Evolutionary conservation across 2,797 vertebrate genomes (phyloP), one percentile per base, ranked within the genome.

Genomic region (Silurus lanzhouensis): DNA sequence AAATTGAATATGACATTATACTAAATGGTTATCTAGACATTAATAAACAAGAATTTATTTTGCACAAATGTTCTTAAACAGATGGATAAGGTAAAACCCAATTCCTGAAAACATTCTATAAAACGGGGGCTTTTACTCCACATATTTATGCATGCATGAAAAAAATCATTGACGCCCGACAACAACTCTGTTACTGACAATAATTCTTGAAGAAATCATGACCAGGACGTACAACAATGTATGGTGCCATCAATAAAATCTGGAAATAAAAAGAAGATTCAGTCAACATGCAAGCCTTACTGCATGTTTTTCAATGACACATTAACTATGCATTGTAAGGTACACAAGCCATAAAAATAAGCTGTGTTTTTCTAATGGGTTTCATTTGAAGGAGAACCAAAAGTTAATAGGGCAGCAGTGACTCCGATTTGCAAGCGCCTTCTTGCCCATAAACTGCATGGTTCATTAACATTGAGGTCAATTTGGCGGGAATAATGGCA

Each of bases 391-490:
- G 10, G 9, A 60, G 19, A 61, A 61, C 31, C 57, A 60, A 58
- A 77, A 77, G 55, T 58, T 77, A 77, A 77, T 20, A 58, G 58
- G 27, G 38, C 68, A 78, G 48, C 38, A 52, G 38, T 88, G 78
- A 80, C 13, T 67, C 48, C 85, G 79, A 63, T 27, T 57, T 76
- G 55, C 74, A 76, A 57, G 17, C 38, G 63, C 27, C 17, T 61
- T 63, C 60, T 63, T 20, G 57, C 27, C n/a, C 48, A 63, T 75
- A 60, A 83, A 81, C 31, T 27, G 15, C 80, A 75, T 46, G 58
- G 60, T 52, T 82, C 77, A 82, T 87, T 86, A 86, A 79, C 83
- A 66, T 38, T 83, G 81, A 80, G 48, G 25, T 67, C 55, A 80
- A 72, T 81, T 77, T 84, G n/a, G 27, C 31, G 13, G 44, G 52